Base-by-base conservation (phyloP, 1,140 invertebrate species). In the Pteromalus puparum region DNA sequence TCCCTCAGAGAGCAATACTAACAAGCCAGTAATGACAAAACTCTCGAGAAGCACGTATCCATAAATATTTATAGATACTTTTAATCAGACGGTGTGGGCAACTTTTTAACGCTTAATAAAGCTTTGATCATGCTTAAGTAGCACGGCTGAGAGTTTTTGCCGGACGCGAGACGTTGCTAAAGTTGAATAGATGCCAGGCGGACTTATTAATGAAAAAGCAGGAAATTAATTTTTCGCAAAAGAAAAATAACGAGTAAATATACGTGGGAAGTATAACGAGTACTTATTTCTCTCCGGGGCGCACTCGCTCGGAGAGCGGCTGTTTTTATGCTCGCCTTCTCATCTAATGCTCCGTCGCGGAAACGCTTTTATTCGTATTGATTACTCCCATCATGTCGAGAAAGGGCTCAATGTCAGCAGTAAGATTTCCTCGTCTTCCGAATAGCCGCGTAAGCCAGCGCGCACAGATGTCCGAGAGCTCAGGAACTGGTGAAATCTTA, bases 401-500 rank as follows among this genome's bases (percentile, higher is more conserved):
- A 73, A 73, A 85, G 18, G 34, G 6, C 1, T 53, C 7, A 70
- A 65, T 84, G n/a, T 70, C n/a, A 53, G 28, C 15, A 26, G 42
- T 7, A 30, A 83, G 46, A 78, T 77, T 77, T 70, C 9, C 68
- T 53, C 48, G 5, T 65, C 38, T 83, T 38, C 53, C 24, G n/a
- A 76, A 15, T 34, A 77, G 10, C 10, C 21, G 34, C n/a, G 24
- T 13, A 72, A 65, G 15, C 28, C 13, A 28, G 15, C 18, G 30
- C n/a, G 28, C 30, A 4, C 30, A 21, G 2, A 42, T 9, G 53
- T 61, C 18, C 4, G 2, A 15, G 1, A 84, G 83, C 85, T 82
- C 81, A 77, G 75, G 42, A 67, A 42, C 48, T 72, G 15, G 53
- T 65, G 74, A 53, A 81, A 81, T 81, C 78, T 81, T 70, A 70